Evolutionary conservation across 2,888 invertebrate genomes (phyloP), one percentile per base, ranked within the genome.

Genomic region (Sminthurinus aureus): DNA sequence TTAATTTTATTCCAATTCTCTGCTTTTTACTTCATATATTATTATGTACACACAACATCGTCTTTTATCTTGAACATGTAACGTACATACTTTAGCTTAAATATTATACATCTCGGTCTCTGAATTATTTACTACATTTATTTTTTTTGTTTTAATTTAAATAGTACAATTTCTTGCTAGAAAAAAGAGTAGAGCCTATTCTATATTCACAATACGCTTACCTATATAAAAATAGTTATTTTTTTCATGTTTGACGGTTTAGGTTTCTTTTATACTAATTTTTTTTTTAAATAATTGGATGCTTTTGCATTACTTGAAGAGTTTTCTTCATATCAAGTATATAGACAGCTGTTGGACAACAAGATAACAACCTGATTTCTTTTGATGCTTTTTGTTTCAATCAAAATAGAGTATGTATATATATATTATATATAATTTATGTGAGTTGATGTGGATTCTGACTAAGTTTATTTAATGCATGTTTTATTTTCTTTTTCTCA

Each of bases 111-210:
- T 13, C 18, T 58, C 20, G 15, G 71, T 71, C 71, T 71, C 71
- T 13, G 71, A 71, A 71, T 20, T 71, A 9, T 18, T 18, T 58
- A 58, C 18, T 58, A 58, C 18, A 58, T 58, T 71, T 24, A n/a
- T 13, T 24, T 71, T 71, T 71, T 66, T 66, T 18, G 9, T 58
- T 58, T 15, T 58, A 20, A 4, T 66, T n/a, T 20, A 66, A 66
- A 66, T 20, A 66, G 66, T 66, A 71, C 13, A 18, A 9, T 20
- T 71, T 71, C 6, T 24, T 71, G 71, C 71, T 71, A 71, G 22
- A 71, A 71, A 66, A 18, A 71, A 71, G 71, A 20, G 24, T 20
- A 71, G 24, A 71, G 71, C 24, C 71, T 71, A 71, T 11, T 24
- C n/a, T 24, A 71, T 13, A 71, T 18, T 71, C 4, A 24, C 66